These are phyloP conservation scores for Sarcophaga variegata DNA, from an alignment of 2,888 invertebrate species.

Conservation along the genomic window DNA sequence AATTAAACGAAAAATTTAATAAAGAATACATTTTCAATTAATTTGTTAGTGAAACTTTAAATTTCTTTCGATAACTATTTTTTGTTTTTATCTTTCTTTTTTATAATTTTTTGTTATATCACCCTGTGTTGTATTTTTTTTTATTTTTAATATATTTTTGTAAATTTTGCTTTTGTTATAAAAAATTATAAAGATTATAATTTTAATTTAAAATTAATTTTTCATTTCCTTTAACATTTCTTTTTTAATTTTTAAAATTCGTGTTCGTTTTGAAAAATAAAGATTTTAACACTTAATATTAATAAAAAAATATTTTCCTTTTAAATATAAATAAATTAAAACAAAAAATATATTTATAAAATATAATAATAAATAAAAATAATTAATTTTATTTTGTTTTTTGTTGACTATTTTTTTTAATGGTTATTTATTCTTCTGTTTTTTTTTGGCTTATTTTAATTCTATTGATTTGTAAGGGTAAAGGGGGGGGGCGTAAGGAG, in stretches of 20 bases:
- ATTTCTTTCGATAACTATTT: slow-evolving; percentile 27
- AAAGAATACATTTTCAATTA: too few relatives aligned
- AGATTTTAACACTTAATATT: slow-evolving; percentile 53
- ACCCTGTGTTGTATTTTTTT: slow-evolving; percentile 79
- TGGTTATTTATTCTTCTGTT: slow-evolving; percentile 65
- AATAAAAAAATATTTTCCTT: not conserved
- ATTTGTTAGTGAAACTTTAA: slow-evolving; percentile 3
- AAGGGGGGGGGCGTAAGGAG: too few relatives aligned
- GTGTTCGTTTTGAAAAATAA: too few relatives aligned
- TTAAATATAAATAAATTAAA: slow-evolving; percentile 19
- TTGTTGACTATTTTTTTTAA: slow-evolving; percentile 18
- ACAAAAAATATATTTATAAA: not conserved
- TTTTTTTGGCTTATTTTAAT: slow-evolving; percentile 43
- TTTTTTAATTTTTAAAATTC: slow-evolving; percentile 72
- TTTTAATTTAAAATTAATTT: not conserved
- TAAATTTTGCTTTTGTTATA: slow-evolving; percentile 32
- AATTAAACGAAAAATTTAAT: not conserved
- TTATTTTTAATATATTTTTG: slow-evolving; percentile 23
- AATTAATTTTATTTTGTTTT: not conserved
- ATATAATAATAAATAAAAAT: too few relatives aligned
- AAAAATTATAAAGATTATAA: slow-evolving; percentile 57
- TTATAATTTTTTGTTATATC: slow-evolving; percentile 75
- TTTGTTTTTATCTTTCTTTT: not conserved
- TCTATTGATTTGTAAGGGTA: not conserved
- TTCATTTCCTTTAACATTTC: not conserved